Evolutionary conservation across 2,888 invertebrate species (phyloP).

Genomic region (Onchidella celtica): DNA sequence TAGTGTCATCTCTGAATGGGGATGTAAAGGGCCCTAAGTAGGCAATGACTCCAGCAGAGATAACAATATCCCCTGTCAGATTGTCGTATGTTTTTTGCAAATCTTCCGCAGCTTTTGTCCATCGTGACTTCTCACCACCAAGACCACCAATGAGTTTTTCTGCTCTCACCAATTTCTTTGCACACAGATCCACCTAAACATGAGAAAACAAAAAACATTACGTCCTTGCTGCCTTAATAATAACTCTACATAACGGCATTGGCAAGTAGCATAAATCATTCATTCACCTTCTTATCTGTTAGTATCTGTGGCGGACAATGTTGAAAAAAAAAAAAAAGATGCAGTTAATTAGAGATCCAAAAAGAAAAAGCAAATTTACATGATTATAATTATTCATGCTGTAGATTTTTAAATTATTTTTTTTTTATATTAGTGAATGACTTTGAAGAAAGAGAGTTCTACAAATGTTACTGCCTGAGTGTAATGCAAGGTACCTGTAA

Average conservation of each 20-base stretch:
- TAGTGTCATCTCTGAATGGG: conserved; percentile 79
- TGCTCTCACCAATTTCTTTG: conserved; percentile 91
- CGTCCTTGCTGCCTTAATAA: too few relatives aligned
- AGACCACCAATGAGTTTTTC: conserved; percentile 92
- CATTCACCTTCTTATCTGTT: background rate
- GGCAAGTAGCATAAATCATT: background rate
- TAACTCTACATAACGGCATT: background rate
- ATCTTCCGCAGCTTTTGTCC: conserved; percentile 89
- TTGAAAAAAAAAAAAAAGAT: too few relatives aligned
- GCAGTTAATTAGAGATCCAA: too few relatives aligned
- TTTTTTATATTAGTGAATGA: too few relatives aligned
- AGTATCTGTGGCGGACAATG: too few relatives aligned
- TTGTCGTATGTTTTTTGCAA: conserved; percentile 89
- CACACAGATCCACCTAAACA: conserved; percentile 87
- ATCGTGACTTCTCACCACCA: conserved; percentile 92
- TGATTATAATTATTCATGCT: too few relatives aligned
- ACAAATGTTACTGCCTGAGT: too few relatives aligned
- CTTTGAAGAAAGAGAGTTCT: too few relatives aligned
- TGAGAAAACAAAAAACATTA: background rate
- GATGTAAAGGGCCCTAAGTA: conserved; percentile 93
- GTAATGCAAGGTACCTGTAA: too few relatives aligned
- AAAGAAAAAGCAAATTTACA: too few relatives aligned
- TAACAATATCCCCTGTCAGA: conserved; percentile 92
- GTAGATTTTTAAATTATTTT: too few relatives aligned
- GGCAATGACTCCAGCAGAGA: conserved; percentile 93